Base-by-base conservation (phyloP, 35 echinoderm and acorn worm genomes). In the Stichopus chloronotus region DNA sequence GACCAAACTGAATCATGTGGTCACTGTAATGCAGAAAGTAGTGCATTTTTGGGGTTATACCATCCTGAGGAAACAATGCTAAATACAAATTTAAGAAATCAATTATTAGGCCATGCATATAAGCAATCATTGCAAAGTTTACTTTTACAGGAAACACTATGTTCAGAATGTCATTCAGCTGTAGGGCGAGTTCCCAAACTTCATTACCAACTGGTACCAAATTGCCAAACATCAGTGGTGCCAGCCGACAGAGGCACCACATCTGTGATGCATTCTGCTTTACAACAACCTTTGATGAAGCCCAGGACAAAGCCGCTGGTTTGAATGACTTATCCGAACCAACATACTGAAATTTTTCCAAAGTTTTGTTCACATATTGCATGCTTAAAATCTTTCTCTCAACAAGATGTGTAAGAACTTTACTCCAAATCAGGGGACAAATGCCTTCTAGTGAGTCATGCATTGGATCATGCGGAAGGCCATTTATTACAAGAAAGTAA, bases 21-120 rank as follows among this genome's bases (percentile, higher is more conserved):
- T 9, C 10, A 25, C 61, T 88, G 58, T 88, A 63, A 88, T 88
- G 86, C 61, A 58, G 58, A n/a, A 63, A 63, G 24, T 88, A 88
- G 12, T 60, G 59, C 86, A 65, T 88, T 88, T 88, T 63, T 10
- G 86, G 86, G 24, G 57, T 88, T 0, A 88, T 19, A 8, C 57
- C 54, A 19, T 63, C 22, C 24, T 58, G 86, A 5, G 57, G 21
- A 69, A 19, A 88, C 5, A 11, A 87, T 11, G 30, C 7, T n/a
- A n/a, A n/a, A n/a, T n/a, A n/a, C n/a, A n/a, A n/a, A n/a, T n/a
- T n/a, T n/a, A n/a, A 83, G 80, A 43, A 83, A 83, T 8, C 20
- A 83, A 83, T 83, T 20, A 83, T 83, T 20, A 83, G 16, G 53
- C 80, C 80, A 16, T 83, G 5, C 22, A 83, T 0, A 43, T 83